phyloP scores from a whole-genome alignment of 2,797 vertebrate species.

The Coreius guichenoti region DNA sequence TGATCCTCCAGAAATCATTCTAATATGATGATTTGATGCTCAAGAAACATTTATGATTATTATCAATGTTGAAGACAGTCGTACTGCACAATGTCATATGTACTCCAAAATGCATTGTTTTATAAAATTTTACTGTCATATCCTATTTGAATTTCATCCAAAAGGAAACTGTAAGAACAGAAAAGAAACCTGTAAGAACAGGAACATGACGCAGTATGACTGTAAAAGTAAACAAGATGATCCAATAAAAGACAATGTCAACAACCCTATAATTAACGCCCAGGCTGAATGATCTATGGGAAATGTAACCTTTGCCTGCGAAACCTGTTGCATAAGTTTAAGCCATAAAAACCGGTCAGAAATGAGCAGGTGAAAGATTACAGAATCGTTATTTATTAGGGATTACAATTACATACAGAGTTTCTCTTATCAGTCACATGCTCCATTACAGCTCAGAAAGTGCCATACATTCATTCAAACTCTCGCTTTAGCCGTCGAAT shows the following conservation, averaged over 20 bases:
- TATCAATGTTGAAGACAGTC: too few relatives aligned
- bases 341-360: background rate
- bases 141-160: background rate
- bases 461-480: slow-evolving; percentile 47
- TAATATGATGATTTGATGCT: too few relatives aligned
- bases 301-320: background rate
- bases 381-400: slow-evolving; percentile 70
- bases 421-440: slow-evolving; percentile 64
- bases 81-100: background rate
- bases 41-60: background rate
- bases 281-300: background rate
- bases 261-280: background rate
- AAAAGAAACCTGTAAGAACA: background rate
- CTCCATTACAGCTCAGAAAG: slow-evolving; percentile 60
- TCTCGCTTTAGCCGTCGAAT: background rate
- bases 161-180: background rate
- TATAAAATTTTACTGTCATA: background rate
- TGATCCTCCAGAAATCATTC: background rate
- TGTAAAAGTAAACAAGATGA: background rate
- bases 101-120: background rate
- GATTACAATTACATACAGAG: slow-evolving; percentile 67
- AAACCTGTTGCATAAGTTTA: slow-evolving; percentile 11
- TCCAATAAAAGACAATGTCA: background rate
- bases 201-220: background rate
- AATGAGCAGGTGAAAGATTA: slow-evolving; percentile 38